These are phyloP conservation scores for Empidonax traillii DNA, from an alignment of 2,113 vertebrate species.

Conservation along the genomic window DNA sequence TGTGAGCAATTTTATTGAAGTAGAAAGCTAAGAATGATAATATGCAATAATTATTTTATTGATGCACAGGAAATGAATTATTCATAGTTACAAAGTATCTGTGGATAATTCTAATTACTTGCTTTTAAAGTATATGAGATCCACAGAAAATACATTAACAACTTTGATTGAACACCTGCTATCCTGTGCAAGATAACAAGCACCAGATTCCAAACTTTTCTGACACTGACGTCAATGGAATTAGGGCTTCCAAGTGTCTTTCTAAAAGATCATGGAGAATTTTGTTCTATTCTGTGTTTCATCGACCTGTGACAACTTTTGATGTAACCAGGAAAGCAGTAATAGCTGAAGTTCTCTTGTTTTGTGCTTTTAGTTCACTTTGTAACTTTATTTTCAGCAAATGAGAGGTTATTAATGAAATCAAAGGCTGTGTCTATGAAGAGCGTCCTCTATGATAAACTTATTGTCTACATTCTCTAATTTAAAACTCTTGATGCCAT, in stretches of 20 bases:
- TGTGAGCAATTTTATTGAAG: slow-evolving; percentile 76
- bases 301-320: neutral
- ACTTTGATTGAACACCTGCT: slow-evolving; percentile 77
- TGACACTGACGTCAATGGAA: neutral
- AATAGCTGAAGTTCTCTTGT: neutral
- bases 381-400: neutral
- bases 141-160: slow-evolving; percentile 75
- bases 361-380: neutral
- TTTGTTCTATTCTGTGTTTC: neutral
- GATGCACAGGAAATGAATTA: slow-evolving; percentile 79
- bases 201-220: slow-evolving; percentile 10
- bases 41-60: slow-evolving; percentile 82
- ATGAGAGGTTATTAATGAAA: neutral
- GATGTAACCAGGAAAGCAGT: neutral
- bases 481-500: neutral
- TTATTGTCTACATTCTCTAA: neutral
- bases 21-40: slow-evolving; percentile 78
- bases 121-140: slow-evolving; percentile 76
- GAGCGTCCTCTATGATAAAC: neutral
- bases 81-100: slow-evolving; percentile 77
- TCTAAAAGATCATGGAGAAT: neutral
- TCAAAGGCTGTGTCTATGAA: neutral
- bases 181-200: slow-evolving; percentile 34
- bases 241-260: neutral
- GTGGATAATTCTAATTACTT: slow-evolving; percentile 80